Evolutionary conservation across 2,113 vertebrate genomes (phyloP).

Genomic region (Miniopterus natalensis): DNA sequence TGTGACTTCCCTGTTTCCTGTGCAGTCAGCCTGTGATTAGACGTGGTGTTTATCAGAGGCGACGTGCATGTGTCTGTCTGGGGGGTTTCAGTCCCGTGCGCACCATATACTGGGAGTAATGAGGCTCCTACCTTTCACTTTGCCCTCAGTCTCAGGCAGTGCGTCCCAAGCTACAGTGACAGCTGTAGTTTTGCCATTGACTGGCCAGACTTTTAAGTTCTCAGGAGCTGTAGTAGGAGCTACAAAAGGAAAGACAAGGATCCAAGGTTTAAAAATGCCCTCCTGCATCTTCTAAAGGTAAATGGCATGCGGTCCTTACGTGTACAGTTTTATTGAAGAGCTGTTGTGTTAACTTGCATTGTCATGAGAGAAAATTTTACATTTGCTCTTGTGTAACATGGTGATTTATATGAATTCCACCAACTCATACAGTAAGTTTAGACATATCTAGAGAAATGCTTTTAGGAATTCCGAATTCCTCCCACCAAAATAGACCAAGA

Average conservation of each 20-base stretch:
- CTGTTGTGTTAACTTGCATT: background rate
- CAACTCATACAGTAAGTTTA: background rate
- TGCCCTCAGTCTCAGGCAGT: conserved; percentile 94
- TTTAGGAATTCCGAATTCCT: conserved; percentile 1
- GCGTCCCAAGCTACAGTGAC: conserved; percentile 96
- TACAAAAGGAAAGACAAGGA: conserved; percentile 80
- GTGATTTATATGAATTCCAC: background rate
- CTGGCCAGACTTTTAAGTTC: conserved; percentile 95
- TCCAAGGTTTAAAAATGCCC: fast-evolving
- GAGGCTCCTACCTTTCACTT: conserved; percentile 93
- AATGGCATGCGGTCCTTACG: fast-evolving
- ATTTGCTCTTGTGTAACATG: no score
- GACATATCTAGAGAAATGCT: background rate
- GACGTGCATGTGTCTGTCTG: background rate
- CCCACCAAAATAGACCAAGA: background rate
- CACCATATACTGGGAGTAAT: no score
- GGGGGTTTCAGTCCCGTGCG: fast-evolving
- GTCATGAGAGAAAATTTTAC: background rate
- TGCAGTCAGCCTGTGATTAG: background rate
- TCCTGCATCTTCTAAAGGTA: fast-evolving
- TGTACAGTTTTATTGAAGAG: background rate
- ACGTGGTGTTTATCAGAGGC: background rate
- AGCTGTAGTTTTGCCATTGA: conserved; percentile 93
- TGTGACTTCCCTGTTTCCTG: background rate
- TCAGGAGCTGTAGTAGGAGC: conserved; percentile 96